These are phyloP conservation scores for Ianthella basta DNA, from an alignment of 37 sponge, comb jelly and placozoan genomes.

Conservation along the genomic window DNA sequence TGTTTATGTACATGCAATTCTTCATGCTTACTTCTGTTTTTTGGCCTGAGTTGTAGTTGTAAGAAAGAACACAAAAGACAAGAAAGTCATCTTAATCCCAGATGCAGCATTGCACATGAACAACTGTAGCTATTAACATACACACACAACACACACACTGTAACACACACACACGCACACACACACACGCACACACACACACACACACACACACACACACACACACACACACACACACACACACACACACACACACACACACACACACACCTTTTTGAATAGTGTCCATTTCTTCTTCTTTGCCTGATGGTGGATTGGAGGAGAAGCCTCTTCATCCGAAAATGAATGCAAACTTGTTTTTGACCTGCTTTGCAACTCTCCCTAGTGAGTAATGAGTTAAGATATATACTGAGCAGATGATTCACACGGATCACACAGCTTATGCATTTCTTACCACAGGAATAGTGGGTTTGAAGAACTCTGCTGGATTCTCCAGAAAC, in stretches of 20 bases:
- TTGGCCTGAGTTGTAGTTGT: too few species aligned
- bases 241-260: neutral
- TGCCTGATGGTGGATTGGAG: neutral
- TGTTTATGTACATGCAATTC: too few species aligned
- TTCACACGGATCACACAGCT: neutral
- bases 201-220: neutral
- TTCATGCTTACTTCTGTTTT: too few species aligned
- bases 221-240: neutral
- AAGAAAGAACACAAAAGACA: too few species aligned
- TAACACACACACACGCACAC: neutral
- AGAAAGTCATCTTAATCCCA: too few species aligned
- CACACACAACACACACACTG: too few species aligned
- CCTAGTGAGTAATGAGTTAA: neutral
- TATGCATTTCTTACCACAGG: neutral
- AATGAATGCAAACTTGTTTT: constrained; percentile 16
- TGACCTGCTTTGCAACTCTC: neutral
- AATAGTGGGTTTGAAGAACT: neutral
- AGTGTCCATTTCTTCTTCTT: constrained; percentile 44
- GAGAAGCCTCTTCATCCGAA: constrained; percentile 19
- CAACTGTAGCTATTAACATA: too few species aligned
- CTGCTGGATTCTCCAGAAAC: constrained; percentile 55
- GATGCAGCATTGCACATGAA: too few species aligned
- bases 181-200: neutral
- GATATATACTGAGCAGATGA: too few species aligned
- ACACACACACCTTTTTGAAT: constrained; percentile 32